These are phyloP conservation scores for Zaprionus camerounensis DNA, from an alignment of 1,140 invertebrate genomes.

Conservation along the genomic window DNA sequence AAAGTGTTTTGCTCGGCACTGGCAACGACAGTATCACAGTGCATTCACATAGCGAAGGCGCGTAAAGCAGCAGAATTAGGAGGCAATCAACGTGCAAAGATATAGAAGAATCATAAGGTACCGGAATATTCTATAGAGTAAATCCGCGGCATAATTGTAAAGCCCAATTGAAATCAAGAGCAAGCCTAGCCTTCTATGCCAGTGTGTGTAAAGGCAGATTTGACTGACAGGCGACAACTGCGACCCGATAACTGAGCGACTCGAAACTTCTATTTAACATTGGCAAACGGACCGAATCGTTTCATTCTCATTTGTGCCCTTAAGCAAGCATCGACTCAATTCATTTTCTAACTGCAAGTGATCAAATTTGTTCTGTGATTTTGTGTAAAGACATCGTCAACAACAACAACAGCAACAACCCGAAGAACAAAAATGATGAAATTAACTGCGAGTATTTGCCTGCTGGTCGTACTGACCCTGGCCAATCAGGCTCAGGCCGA, in stretches of 20 bases:
- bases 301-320: constrained; percentile 82
- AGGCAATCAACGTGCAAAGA: constrained; percentile 49
- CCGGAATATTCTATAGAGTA: constrained; percentile 45
- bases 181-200: constrained; percentile 91
- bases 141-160: constrained; percentile 42
- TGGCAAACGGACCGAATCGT: constrained; percentile 52
- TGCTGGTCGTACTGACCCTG: constrained; percentile 68
- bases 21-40: constrained; percentile 58
- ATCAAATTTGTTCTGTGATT: constrained; percentile 77
- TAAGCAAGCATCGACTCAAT: constrained; percentile 44
- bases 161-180: constrained; percentile 57
- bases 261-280: constrained; percentile 72
- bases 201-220: constrained; percentile 93
- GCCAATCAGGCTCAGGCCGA: constrained; percentile 61
- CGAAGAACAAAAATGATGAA: constrained; percentile 74
- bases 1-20: constrained; percentile 74
- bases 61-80: constrained; percentile 52
- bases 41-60: constrained; percentile 68
- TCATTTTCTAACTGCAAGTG: constrained; percentile 59
- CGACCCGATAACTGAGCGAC: constrained; percentile 18
- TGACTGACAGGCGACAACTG: constrained; percentile 37
- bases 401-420: constrained; percentile 37
- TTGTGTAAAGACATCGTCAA: constrained; percentile 73
- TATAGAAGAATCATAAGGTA: constrained; percentile 56
- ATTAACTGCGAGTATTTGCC: constrained; percentile 63